Evolutionary conservation across 1,140 invertebrate genomes (phyloP), one percentile per base, ranked within the genome.

Genomic region (Contarinia nasturtii): DNA sequence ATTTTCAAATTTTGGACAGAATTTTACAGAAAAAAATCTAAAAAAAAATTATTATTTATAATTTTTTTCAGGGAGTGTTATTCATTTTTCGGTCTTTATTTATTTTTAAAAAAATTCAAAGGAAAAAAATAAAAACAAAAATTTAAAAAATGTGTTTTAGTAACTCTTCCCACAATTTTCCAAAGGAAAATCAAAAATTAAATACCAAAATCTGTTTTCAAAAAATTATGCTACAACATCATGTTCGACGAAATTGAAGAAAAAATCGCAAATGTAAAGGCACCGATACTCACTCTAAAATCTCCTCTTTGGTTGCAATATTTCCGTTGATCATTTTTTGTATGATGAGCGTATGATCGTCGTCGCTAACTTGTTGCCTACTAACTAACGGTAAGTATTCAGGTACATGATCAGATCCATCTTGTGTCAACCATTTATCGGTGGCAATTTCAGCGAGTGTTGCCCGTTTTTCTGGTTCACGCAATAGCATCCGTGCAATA

Each of bases 271-370:
- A 34, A 8, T 8, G 14, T 21, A 43, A 48, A 27, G 15, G 11
- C 7, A 2, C 18, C 14, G n/a, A 17, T 5, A 70, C 76, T 73
- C 62, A 86, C 81, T 91, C 84, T 53, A 86, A 63, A 54, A 95
- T 93, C 66, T 94, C 81, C 60, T 95, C 91, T 67, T 92, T 89
- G 40, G 82, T 80, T 47, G 89, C 91, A 48, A 98, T 94, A 55
- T 80, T 82, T 52, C 90, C 91, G 63, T 88, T 88, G 17, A 95
- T 87, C 86, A 98, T 97, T 71, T 88, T 91, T 52, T 93, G 85
- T 46, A 98, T 75, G 52, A 98, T 92, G 48, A 85, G 75, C 53
- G 79, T 75, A 58, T 94, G 88, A 64, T 95, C 89, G 42, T 93
- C 88, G 45, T 93, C 88, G n/a, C 80, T 79, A 2, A 94, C 69